These are phyloP conservation scores for Hypselothyrea guttata DNA, from an alignment of 2,888 invertebrate genomes.

Conservation along the genomic window DNA sequence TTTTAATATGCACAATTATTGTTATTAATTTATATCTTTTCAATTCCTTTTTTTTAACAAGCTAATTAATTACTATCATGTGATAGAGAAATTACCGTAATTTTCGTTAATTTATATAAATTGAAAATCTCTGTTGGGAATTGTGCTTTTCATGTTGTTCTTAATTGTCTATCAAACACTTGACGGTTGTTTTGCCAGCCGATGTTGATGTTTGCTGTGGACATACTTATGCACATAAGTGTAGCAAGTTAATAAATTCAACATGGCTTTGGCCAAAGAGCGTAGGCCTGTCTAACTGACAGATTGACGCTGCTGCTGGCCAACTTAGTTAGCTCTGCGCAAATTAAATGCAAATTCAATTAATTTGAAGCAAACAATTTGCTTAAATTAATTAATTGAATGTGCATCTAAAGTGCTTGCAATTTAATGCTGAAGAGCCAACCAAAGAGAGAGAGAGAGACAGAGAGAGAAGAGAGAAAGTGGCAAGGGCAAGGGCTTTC, in stretches of 20 bases:
- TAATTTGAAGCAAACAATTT: constrained; percentile 81
- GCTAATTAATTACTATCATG: too few species aligned
- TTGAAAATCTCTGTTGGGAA: too few species aligned
- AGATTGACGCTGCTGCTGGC: constrained; percentile 28
- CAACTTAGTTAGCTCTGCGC: constrained; percentile 32
- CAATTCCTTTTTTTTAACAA: too few species aligned
- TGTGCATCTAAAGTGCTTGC: constrained; percentile 77
- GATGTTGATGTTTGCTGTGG: constrained; percentile 7
- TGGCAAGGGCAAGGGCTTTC: background rate
- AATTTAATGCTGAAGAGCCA: constrained; percentile 64
- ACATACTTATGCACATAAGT: constrained; percentile 10
- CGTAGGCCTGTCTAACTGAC: constrained; percentile 33
- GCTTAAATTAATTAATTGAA: constrained; percentile 81
- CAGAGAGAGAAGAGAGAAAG: background rate
- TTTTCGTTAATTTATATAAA: too few species aligned
- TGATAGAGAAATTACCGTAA: too few species aligned
- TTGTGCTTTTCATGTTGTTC: too few species aligned
- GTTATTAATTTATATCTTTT: too few species aligned
- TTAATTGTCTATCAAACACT: too few species aligned
- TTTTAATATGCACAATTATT: too few species aligned
- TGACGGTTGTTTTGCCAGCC: constrained; percentile 16
- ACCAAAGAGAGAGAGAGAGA: too few species aligned
- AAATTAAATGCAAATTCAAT: constrained; percentile 81
- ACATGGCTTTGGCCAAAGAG: constrained; percentile 1
- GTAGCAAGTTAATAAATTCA: constrained; percentile 60